phyloP scores from a whole-genome alignment of 2,888 invertebrate species.

The Rotaria socialis region DNA sequence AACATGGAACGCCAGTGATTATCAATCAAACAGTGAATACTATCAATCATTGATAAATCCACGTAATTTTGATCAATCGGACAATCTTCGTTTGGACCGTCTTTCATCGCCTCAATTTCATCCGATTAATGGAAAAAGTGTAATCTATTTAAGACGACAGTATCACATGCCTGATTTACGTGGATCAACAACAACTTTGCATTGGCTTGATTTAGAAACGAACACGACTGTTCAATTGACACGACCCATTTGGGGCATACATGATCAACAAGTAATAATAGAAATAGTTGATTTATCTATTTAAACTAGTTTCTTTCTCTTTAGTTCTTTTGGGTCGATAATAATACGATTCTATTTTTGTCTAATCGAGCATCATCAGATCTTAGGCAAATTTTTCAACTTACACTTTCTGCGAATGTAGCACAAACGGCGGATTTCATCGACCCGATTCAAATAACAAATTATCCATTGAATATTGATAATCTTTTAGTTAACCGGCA shows the following conservation, averaged over 20 bases:
- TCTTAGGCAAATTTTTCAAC: neutral
- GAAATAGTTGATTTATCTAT: too few relatives aligned
- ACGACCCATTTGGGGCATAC: neutral
- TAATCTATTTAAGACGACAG: neutral
- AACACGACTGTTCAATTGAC: neutral
- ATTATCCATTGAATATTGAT: neutral
- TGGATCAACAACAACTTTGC: neutral
- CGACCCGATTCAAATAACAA: neutral
- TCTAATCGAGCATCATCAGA: conserved; percentile 6
- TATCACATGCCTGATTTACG: neutral
- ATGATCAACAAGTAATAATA: conserved; percentile 2
- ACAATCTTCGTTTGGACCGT: conserved; percentile 28
- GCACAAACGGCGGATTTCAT: neutral
- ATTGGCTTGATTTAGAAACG: neutral
- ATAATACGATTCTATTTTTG: neutral
- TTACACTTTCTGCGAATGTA: neutral
- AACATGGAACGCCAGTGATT: conserved; percentile 7
- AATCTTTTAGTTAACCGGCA: neutral
- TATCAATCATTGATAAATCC: neutral
- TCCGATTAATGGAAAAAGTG: neutral
- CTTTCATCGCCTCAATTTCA: conserved; percentile 12
- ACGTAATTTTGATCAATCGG: neutral
- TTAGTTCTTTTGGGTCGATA: neutral
- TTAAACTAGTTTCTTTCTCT: neutral
- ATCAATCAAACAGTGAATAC: neutral